A percentile compares a stretch with the other conserved stretches of the same genome.
Evolutionary conservation across 2,113 vertebrate species (phyloP).

Genomic region (Condylura cristata): DNA sequence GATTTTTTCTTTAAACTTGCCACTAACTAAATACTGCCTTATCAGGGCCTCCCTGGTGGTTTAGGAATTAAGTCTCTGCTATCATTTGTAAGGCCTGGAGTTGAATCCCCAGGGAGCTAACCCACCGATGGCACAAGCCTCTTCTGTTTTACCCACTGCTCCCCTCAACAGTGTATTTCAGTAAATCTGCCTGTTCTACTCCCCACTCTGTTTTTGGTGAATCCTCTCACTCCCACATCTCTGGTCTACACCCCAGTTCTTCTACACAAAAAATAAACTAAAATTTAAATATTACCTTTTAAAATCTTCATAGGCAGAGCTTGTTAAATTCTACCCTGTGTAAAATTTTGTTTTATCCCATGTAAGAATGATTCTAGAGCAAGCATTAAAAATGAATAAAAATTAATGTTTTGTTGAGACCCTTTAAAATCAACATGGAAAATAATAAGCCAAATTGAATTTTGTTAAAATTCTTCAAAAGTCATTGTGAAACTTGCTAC

Average conservation of each 20-base stretch:
- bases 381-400: constrained; percentile 9
- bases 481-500: neutral
- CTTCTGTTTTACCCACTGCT: no score
- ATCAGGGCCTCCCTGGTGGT: no score
- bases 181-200: no score
- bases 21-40: neutral
- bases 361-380: constrained; percentile 10
- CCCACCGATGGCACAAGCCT: no score
- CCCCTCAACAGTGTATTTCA: no score
- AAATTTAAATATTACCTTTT: constrained; percentile 25
- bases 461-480: constrained; percentile 39
- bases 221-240: no score
- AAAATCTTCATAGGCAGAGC: neutral
- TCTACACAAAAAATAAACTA: no score
- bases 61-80: no score
- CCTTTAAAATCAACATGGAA: neutral
- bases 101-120: no score
- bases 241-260: no score
- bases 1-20: constrained; percentile 7
- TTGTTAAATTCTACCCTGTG: constrained; percentile 24
- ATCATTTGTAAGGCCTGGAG: no score
- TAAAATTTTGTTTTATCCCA: constrained; percentile 38
- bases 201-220: no score
- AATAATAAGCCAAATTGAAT: neutral
- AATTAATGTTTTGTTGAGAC: constrained; percentile 21